Evolutionary conservation across 1,140 invertebrate species (phyloP).

Genomic region (Diuraphis noxia): DNA sequence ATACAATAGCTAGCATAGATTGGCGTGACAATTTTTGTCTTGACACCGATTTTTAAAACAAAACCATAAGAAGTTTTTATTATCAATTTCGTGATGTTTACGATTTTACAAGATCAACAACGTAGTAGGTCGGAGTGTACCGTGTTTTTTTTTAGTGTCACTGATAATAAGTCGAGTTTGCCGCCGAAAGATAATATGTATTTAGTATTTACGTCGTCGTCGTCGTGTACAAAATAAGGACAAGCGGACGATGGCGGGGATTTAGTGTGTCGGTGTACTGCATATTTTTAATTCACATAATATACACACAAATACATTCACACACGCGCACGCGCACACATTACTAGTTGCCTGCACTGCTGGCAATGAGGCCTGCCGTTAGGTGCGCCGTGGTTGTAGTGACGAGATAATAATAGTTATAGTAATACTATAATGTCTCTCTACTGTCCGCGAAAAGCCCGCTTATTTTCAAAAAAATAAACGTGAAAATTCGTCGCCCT

Average conservation of each 20-base stretch:
- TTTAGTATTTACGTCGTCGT: too few species aligned
- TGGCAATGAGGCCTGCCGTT: conserved; percentile 33
- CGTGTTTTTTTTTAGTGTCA: neutral
- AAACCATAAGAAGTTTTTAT: neutral
- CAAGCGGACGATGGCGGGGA: neutral
- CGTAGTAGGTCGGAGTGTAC: neutral
- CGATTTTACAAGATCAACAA: neutral
- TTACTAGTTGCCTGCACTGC: conserved; percentile 36
- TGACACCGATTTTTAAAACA: conserved; percentile 10
- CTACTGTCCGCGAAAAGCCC: conserved; percentile 25
- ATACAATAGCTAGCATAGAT: neutral
- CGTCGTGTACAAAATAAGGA: neutral
- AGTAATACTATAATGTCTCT: neutral
- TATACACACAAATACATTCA: too few species aligned
- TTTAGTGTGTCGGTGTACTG: neutral
- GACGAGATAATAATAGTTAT: neutral
- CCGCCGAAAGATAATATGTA: conserved; percentile 5
- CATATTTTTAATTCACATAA: conserved; percentile 22
- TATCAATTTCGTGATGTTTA: neutral
- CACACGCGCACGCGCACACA: neutral
- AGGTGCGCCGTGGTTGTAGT: conserved; percentile 22
- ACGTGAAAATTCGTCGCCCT: neutral
- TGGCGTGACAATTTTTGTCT: neutral
- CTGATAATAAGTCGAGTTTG: neutral
- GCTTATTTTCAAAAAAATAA: conserved; percentile 48